phyloP scores from a whole-genome alignment of 2,888 invertebrate species.

The Cinara cedri region DNA sequence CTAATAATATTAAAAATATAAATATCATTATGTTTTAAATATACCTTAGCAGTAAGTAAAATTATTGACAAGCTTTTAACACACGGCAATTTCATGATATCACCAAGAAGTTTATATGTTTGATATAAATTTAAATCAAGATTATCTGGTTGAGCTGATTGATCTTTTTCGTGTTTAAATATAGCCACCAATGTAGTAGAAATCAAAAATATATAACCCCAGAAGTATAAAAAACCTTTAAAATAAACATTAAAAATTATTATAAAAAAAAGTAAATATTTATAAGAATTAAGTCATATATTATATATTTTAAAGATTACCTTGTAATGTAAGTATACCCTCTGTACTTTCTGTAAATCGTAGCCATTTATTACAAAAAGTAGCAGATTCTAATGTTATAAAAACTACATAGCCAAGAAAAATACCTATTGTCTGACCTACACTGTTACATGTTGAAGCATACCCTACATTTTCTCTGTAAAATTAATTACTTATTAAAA shows the following conservation, averaged over 20 bases:
- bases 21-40: neutral
- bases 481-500: slow-evolving; percentile 59
- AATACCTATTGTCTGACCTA: slow-evolving; percentile 97
- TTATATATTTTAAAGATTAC: slow-evolving; percentile 23
- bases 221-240: slow-evolving; percentile 87
- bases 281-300: neutral
- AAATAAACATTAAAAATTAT: slow-evolving; percentile 62
- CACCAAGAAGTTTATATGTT: slow-evolving; percentile 82
- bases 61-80: slow-evolving; percentile 80
- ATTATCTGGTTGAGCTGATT: slow-evolving; percentile 43
- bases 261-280: slow-evolving; percentile 1
- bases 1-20: neutral
- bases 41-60: slow-evolving; percentile 71
- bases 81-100: slow-evolving; percentile 82
- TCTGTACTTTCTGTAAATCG: slow-evolving; percentile 63
- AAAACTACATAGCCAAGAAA: slow-evolving; percentile 97
- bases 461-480: slow-evolving; percentile 90
- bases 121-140: slow-evolving; percentile 63
- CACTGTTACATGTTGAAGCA: slow-evolving; percentile 98
- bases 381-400: slow-evolving; percentile 91
- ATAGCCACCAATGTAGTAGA: slow-evolving; percentile 76
- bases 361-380: slow-evolving; percentile 94
- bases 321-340: slow-evolving; percentile 47
- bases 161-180: slow-evolving; percentile 59
- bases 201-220: slow-evolving; percentile 90